A percentile compares a stretch with the other conserved stretches of the same genome.
Conservation (phyloP, 2,888 invertebrate genomes). For the Hetaerina titia region DNA sequence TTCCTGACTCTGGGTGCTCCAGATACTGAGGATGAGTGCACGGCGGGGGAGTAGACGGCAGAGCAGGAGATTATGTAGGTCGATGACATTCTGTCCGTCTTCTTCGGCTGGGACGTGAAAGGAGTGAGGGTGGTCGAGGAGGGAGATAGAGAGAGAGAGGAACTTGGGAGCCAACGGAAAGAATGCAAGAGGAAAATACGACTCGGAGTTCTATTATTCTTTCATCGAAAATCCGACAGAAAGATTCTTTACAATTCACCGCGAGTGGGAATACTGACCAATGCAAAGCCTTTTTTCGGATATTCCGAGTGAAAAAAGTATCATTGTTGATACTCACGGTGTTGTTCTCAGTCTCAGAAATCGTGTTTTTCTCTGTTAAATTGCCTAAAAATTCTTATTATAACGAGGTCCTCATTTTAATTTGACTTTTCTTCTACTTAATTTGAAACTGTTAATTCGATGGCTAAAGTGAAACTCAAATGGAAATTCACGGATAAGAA, state of each 20-base stretch:
- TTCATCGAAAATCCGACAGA: not conserved
- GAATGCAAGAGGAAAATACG: not conserved
- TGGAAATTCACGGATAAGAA: not conserved
- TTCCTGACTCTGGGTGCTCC: not conserved
- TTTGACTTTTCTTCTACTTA: not conserved
- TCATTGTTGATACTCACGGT: not conserved
- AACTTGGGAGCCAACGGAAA: not conserved
- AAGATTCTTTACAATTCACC: not conserved
- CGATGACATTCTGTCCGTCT: not conserved
- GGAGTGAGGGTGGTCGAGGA: not conserved
- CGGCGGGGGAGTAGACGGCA: not conserved
- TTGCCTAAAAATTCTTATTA: not conserved
- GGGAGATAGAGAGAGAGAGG: not conserved
- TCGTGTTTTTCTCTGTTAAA: not conserved
- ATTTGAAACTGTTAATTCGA: not conserved
- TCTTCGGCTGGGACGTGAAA: not conserved
- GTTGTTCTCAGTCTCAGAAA: not conserved
- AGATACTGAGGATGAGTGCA: not conserved
- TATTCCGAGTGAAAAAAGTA: not conserved
- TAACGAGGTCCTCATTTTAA: not conserved
- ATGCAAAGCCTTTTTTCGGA: not conserved
- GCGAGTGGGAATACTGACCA: not conserved
- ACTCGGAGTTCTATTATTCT: not conserved
- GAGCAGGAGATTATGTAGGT: not conserved
- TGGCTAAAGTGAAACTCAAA: not conserved